phyloP scores from a whole-genome alignment of 2,113 vertebrate genomes.

The Tachycineta bicolor region DNA sequence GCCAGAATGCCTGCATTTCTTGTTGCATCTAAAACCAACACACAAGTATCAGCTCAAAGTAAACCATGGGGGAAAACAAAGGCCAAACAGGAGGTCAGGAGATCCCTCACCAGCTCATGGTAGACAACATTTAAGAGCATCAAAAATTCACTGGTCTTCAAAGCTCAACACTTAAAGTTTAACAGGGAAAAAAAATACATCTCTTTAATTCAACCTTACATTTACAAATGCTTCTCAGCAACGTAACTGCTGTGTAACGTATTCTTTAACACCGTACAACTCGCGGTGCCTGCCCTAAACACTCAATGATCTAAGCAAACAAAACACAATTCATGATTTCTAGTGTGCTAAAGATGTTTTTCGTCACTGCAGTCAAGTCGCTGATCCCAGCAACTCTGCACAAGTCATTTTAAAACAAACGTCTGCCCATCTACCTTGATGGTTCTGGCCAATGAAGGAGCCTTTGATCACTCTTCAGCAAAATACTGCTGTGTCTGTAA shows the following conservation, averaged over 20 bases:
- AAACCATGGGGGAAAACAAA: background rate
- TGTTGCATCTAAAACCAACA: background rate
- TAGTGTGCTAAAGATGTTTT: background rate
- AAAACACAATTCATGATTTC: background rate
- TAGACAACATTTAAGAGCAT: background rate
- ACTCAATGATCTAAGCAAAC: background rate
- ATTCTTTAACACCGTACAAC: background rate
- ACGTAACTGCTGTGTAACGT: background rate
- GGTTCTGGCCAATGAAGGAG: background rate
- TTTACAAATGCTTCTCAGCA: constrained; percentile 17
- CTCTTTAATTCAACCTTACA: background rate
- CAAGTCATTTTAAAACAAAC: background rate
- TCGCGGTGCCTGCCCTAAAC: background rate
- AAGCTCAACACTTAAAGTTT: background rate
- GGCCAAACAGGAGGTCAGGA: background rate
- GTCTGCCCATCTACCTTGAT: background rate
- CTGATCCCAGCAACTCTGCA: background rate
- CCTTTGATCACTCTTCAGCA: background rate
- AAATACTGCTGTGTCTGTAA: background rate
- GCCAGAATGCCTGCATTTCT: background rate
- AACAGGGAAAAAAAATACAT: background rate
- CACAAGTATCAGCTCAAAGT: background rate
- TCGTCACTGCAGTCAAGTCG: background rate
- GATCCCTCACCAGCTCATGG: background rate
- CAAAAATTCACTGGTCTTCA: background rate